Conservation (phyloP, 1,140 invertebrate species). For the Drosophila sp. region DNA sequence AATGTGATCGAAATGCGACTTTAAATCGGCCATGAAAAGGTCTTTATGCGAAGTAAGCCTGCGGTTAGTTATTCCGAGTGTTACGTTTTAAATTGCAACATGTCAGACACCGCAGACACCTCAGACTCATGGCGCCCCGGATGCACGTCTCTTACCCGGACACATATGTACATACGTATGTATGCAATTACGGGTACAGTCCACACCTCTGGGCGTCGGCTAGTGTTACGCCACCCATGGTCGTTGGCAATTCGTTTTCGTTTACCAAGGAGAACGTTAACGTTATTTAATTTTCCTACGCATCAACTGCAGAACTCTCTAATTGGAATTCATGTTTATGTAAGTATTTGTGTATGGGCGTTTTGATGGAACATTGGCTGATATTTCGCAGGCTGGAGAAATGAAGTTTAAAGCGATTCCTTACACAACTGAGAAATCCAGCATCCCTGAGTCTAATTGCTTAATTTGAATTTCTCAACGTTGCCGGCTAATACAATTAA, state of each 20-base stretch:
- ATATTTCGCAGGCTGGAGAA: neutral
- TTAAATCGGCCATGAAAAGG: neutral
- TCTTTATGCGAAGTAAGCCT: neutral
- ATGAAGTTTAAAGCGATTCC: conserved; percentile 19
- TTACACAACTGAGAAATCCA: neutral
- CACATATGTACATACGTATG: too few relatives aligned
- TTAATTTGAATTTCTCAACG: conserved; percentile 75
- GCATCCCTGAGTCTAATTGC: conserved; percentile 64
- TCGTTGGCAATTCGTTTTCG: conserved; percentile 36
- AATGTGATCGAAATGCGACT: neutral
- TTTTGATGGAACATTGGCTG: too few relatives aligned
- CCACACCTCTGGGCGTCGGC: neutral
- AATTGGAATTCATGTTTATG: conserved; percentile 40
- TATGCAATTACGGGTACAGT: neutral
- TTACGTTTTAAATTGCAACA: conserved; percentile 27
- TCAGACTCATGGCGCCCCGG: neutral
- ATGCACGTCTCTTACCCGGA: too few relatives aligned
- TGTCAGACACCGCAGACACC: conserved; percentile 2
- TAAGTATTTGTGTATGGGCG: neutral
- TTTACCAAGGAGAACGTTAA: conserved; percentile 10
- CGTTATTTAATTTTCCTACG: conserved; percentile 10
- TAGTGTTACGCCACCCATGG: conserved; percentile 8
- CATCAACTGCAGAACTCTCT: conserved; percentile 28
- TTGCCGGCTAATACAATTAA: conserved; percentile 71
- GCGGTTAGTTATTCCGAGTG: neutral